These are phyloP conservation scores for Thymallus thymallus DNA, from an alignment of 2,113 vertebrate genomes.

Conservation along the genomic window DNA sequence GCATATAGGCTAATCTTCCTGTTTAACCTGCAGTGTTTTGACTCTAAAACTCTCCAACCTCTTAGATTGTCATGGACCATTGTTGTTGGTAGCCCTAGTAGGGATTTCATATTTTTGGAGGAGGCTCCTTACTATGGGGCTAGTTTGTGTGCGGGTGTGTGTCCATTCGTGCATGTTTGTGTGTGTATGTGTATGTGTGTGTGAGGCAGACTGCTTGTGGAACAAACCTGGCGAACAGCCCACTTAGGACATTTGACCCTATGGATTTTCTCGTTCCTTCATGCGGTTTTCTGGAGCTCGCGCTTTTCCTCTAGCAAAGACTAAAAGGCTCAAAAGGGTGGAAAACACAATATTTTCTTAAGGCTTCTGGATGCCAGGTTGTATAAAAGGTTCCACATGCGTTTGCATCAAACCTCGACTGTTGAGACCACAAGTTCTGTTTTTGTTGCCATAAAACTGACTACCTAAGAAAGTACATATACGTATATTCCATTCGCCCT, in stretches of 20 bases:
- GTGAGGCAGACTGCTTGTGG: conserved; percentile 55
- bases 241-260: conserved; percentile 74
- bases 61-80: conserved; percentile 64
- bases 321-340: conserved; percentile 87
- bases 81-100: conserved; percentile 50
- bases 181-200: neutral
- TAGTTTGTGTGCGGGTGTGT: neutral
- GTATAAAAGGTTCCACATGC: conserved; percentile 93
- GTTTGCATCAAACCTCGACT: conserved; percentile 85
- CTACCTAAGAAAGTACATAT: conserved; percentile 63
- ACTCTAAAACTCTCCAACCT: conserved; percentile 56
- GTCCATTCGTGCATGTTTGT: neutral
- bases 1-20: conserved; percentile 65
- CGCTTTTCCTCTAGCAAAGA: conserved; percentile 68
- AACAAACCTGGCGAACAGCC: conserved; percentile 71
- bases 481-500: conserved; percentile 79
- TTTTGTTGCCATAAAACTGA: conserved; percentile 87
- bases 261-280: conserved; percentile 64
- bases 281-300: conserved; percentile 60
- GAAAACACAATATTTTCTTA: conserved; percentile 98
- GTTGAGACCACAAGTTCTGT: conserved; percentile 87
- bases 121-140: neutral
- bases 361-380: conserved; percentile 91
- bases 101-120: conserved; percentile 64
- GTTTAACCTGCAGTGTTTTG: conserved; percentile 57